Conservation (phyloP, 2,888 invertebrate species). For the Neocrepidodera transversa region DNA sequence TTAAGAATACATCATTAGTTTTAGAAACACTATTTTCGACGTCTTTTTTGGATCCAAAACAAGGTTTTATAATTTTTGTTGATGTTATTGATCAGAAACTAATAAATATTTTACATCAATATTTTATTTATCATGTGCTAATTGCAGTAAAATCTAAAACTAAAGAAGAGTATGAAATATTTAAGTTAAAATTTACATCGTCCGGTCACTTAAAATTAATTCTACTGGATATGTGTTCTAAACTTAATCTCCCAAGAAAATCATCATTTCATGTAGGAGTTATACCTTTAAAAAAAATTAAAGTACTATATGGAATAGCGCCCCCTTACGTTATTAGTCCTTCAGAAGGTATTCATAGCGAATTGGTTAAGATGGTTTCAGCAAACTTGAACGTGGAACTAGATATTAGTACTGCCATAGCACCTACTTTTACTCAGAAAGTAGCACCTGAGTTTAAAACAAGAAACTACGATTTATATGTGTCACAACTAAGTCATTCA, state of each 20-base stretch:
- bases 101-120: not conserved
- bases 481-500: not conserved
- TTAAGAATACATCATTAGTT: no score
- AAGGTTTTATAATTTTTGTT: not conserved
- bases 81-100: not conserved
- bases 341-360: not conserved
- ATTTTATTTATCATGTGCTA: not conserved
- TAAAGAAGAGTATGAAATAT: not conserved
- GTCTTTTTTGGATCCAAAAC: not conserved
- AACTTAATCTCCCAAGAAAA: not conserved
- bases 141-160: not conserved
- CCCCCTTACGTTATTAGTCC: not conserved
- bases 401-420: not conserved
- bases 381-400: not conserved
- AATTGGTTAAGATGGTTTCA: not conserved
- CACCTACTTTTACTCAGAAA: not conserved
- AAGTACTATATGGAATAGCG: not conserved
- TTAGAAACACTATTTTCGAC: not conserved
- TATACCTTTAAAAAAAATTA: not conserved
- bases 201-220: no score
- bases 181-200: not conserved
- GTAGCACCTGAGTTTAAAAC: not conserved
- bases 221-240: not conserved
- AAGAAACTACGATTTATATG: constrained; percentile 8
- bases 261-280: not conserved